Base-by-base conservation (phyloP, 2,113 vertebrate species). In the Alouatta palliata region DNA sequence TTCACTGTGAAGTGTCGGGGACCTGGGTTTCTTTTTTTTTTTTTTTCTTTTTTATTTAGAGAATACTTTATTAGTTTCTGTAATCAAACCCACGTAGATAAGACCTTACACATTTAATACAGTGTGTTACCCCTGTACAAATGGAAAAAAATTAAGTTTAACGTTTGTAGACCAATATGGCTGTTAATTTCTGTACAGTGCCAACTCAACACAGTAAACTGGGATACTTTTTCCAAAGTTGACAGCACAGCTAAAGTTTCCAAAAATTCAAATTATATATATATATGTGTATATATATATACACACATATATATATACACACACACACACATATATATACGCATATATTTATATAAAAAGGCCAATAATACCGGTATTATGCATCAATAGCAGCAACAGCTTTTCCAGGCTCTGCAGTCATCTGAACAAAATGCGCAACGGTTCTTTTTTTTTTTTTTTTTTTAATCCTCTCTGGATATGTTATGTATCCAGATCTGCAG, bases 61-160 rank as follows among this genome's bases (percentile, higher is more conserved):
- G 99, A 99, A 99, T 99, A 99, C 99, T 99, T 99, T 99, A 99
- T 99, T 99, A 99, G 99, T 99, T 99, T 99, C 99, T 99, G 99
- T 99, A 99, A 99, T 99, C 99, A 99, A 99, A 99, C 99, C 99
- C 99, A 99, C 99, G 99, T 99, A 99, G 99, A 99, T 99, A 99
- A 99, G 99, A 99, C 99, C 99, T 98, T 99, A 99, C 99, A 99
- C 99, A 99, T 99, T 99, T 99, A 99, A 99, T 99, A 99, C 99
- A 99, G 99, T 99, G 99, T 98, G 99, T 99, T 99, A 99, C 99
- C 99, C 99, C 99, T 99, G 99, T 99, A 99, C 99, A 99, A 99
- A 99, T 99, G 99, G 99, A 99, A 99, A 99, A 98, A 99, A 99
- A 98, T 98, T 98, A 98, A 98, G 98, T 98, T 98, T 98, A 99